Evolutionary conservation across 2,113 vertebrate genomes (phyloP), one percentile per base, ranked within the genome.

Genomic region (Galeopterus variegatus): DNA sequence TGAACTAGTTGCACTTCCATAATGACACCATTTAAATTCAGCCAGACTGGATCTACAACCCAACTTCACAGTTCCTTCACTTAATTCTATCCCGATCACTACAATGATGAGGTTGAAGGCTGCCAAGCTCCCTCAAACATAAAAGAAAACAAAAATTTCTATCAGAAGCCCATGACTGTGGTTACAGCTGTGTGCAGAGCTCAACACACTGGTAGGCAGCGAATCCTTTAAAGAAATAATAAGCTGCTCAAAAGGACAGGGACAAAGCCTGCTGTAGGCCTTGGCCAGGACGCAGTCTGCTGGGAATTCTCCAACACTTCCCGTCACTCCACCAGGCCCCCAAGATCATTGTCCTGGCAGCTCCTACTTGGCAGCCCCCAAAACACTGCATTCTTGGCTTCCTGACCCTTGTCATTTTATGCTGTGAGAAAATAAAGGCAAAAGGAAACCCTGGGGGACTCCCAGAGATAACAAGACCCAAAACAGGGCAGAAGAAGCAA

Each of bases 351-450:
- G 1, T 95, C 54, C 70, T 75, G 45, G 48, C 28, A 62, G 52
- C 18, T 77, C n/a, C 54, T 13, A 15, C 28, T 4, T 15, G 60
- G 48, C 9, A 41, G 2, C 9, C 31, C 64, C 72, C 2, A 36
- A 19, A 13, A n/a, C 19, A 45, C 11, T 26, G 3, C 5, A 0
- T 33, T 52, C 73, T 95, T 93, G 90, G 79, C 52, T 96, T 52
- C 50, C 33, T 70, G 45, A 65, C 33, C 48, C 64, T 93, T 87
- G n/a, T 75, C 94, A 65, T 93, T 86, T 41, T 89, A 56, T 5
- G 73, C 45, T 64, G 65, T 1, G 4, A 93, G 36, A 15, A 88
- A 70, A 73, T 11, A 88, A 62, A 86, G 45, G 82, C 28, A 93
- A 23, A 83, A 97, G 58, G n/a, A 33, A 87, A 4, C 28, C 41